Conservation (phyloP, 2,888 invertebrate species). For the Hydraecia micacea region DNA sequence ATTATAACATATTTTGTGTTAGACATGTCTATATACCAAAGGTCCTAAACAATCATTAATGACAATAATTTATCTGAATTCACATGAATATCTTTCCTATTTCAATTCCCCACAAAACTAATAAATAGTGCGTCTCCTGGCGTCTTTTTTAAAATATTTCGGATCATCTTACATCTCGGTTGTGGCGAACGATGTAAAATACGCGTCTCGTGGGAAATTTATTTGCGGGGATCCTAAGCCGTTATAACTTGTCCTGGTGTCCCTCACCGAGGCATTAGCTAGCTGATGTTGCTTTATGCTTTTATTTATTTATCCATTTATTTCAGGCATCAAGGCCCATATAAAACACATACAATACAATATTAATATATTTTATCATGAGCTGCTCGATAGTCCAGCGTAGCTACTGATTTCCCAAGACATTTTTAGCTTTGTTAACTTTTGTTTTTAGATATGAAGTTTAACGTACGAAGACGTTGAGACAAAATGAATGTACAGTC, state of each 20-base stretch:
- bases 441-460: constrained; percentile 19
- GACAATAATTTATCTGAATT: constrained; percentile 1
- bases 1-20: too few species aligned
- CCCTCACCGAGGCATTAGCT: constrained; percentile 69
- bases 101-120: constrained; percentile 69
- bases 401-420: constrained; percentile 61
- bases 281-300: constrained; percentile 59
- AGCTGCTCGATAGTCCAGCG: constrained; percentile 58
- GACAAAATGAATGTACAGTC: background rate
- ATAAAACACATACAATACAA: too few species aligned
- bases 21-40: background rate
- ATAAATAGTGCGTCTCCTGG: constrained; percentile 67
- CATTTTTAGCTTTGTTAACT: constrained; percentile 41
- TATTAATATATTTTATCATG: too few species aligned
- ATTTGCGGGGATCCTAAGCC: constrained; percentile 83
- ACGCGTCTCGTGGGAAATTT: constrained; percentile 87
- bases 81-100: constrained; percentile 29
- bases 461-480: background rate
- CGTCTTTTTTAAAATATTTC: constrained; percentile 79
- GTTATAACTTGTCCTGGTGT: constrained; percentile 82
- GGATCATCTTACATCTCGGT: constrained; percentile 78
- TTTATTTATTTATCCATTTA: too few species aligned
- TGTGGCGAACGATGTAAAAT: constrained; percentile 79
- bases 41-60: background rate
- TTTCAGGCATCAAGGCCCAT: too few species aligned